phyloP scores from a whole-genome alignment of 2,113 vertebrate species.

The Caloenas nicobarica region DNA sequence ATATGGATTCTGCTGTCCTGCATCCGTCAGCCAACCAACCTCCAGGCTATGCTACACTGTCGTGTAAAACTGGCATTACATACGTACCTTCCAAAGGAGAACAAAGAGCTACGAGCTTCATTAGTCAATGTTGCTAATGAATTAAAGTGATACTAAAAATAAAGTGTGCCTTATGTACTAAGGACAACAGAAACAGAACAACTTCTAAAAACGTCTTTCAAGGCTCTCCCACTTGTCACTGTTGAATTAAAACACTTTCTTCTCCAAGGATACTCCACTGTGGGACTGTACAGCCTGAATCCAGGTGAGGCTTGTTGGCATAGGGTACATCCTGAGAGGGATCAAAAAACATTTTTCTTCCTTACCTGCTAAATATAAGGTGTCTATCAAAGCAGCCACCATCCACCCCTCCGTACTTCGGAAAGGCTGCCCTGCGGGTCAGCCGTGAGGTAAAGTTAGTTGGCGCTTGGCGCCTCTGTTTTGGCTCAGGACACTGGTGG shows the following conservation, averaged over 20 bases:
- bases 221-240: background rate
- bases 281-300: background rate
- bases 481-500: conserved; percentile 98
- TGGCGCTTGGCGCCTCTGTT: conserved; percentile 96
- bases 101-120: background rate
- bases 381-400: conserved; percentile 98
- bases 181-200: background rate
- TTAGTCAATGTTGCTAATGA: background rate
- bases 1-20: background rate
- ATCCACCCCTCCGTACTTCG: conserved; percentile 97
- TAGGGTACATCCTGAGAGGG: background rate
- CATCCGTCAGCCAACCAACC: background rate
- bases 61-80: background rate
- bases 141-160: background rate
- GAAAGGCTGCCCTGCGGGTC: conserved; percentile 91
- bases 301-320: background rate
- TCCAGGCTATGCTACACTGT: background rate
- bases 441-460: conserved; percentile 95
- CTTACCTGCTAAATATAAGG: conserved; percentile 97
- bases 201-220: background rate
- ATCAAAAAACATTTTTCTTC: background rate
- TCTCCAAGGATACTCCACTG: background rate
- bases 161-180: background rate
- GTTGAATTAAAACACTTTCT: background rate
- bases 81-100: background rate